Evolutionary conservation across 2,113 vertebrate species (phyloP).

Genomic region (Heptranchias perlo): DNA sequence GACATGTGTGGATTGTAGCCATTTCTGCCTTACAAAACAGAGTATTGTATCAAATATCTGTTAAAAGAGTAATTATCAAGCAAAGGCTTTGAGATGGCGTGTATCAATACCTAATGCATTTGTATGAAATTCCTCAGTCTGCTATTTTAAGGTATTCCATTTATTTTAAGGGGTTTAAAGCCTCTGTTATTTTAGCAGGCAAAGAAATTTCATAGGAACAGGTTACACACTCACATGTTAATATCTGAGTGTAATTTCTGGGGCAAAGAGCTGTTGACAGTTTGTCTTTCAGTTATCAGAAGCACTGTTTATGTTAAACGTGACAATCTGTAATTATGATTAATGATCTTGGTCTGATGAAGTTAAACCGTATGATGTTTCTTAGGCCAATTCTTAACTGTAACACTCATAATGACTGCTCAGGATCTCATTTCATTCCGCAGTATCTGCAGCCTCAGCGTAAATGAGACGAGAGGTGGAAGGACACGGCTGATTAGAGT

Average conservation of each 20-base stretch:
- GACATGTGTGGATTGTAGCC: not conserved
- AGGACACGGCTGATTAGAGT: not conserved
- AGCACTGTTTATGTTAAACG: not conserved
- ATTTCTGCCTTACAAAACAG: not conserved
- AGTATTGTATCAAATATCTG: not conserved
- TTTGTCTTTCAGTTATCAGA: not conserved
- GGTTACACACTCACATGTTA: not conserved
- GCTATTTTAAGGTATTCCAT: not conserved
- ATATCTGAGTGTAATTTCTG: not conserved
- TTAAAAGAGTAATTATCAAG: not conserved
- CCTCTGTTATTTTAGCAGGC: not conserved
- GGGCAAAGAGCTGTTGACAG: not conserved
- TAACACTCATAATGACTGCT: not conserved
- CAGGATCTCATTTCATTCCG: not conserved
- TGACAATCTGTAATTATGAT: not conserved
- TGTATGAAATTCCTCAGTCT: not conserved
- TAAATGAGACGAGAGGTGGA: slow-evolving; percentile 3
- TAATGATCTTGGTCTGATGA: not conserved
- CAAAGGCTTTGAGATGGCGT: not conserved
- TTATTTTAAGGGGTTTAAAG: not conserved
- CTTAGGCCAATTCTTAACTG: not conserved
- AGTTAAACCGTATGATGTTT: not conserved
- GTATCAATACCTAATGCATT: not conserved
- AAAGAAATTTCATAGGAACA: not conserved
- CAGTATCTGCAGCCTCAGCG: not conserved